Evolutionary conservation across 1,140 invertebrate species (phyloP), one percentile per base, ranked within the genome.

Genomic region (Aethina tumida): DNA sequence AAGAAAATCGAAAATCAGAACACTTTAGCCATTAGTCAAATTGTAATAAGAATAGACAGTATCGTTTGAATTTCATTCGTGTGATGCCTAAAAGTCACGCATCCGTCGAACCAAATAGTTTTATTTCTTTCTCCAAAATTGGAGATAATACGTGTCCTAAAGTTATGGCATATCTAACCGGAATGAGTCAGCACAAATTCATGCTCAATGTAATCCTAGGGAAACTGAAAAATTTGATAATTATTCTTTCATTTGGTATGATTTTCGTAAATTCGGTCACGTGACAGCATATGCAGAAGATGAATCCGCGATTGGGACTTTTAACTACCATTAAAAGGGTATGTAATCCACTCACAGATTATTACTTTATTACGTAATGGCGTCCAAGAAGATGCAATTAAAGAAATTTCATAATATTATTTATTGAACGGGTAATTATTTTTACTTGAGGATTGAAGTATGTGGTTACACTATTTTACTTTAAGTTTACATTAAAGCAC

Each of bases 131-230:
- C 50, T 77, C 73, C 29, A 81, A 80, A 59, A 69, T 77, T 46
- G 84, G 73, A 2, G 83, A 84, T 47, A 87, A 88, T 46, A 88
- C 83, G 1, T 87, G 82, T 55, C 82, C 84, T 0, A 90, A 90
- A 59, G 53, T 90, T 13, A 80, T 89, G 69, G 79, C 84, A 0
- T 60, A 81, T 3, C 59, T 88, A 14, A 81, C 76, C 2, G 85
- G 84, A 2, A 66, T 70, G 26, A 75, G 59, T 8, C 32, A 28
- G 29, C 16, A 14, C 62, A 64, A 41, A 60, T 69, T 9, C 58
- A 66, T 39, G 39, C 55, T 9, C 55, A 63, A 46, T 79, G 75
- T 49, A 59, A 62, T 35, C 67, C 74, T 5, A 63, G 52, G 34
- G 53, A 52, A 19, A 40, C 59, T 0, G 63, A 63, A 16, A 64